These are phyloP conservation scores for Priocnemis perturbator DNA, from an alignment of 2,888 invertebrate genomes.

Conservation along the genomic window DNA sequence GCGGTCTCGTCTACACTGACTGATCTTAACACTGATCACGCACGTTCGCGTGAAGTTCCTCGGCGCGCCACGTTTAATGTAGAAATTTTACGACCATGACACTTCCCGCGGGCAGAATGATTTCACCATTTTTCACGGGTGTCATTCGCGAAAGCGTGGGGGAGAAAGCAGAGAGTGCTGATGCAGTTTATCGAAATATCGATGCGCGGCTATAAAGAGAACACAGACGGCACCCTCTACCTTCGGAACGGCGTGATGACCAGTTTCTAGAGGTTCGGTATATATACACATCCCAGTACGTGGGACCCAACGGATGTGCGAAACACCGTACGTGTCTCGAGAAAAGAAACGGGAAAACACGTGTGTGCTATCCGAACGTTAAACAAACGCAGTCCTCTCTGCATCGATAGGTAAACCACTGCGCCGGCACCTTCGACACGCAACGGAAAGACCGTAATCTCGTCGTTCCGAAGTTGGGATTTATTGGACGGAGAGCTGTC, in stretches of 20 bases:
- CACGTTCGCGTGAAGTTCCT: background rate
- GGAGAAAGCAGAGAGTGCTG: constrained; percentile 30
- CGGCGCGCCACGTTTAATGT: background rate
- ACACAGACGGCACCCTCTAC: constrained; percentile 13
- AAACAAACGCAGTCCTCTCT: background rate
- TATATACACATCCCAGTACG: constrained; percentile 1
- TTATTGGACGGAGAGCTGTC: no score
- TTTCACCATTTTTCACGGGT: constrained; percentile 11
- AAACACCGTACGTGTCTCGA: constrained; percentile 15
- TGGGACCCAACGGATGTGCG: constrained; percentile 20
- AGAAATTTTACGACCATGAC: background rate
- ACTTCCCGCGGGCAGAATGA: background rate
- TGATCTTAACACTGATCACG: no score
- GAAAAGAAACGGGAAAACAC: constrained; percentile 3
- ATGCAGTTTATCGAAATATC: constrained; percentile 47
- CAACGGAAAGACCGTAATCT: no score
- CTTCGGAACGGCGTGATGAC: constrained; percentile 30
- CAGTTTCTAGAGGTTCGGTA: background rate
- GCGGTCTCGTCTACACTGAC: no score
- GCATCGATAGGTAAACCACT: no score
- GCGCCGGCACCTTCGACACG: no score
- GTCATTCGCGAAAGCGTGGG: constrained; percentile 2
- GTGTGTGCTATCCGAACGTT: constrained; percentile 6
- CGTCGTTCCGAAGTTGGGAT: no score
- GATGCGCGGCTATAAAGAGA: constrained; percentile 49